These are phyloP conservation scores for Siniperca scherzeri DNA, from an alignment of 2,797 vertebrate species.

Conservation along the genomic window DNA sequence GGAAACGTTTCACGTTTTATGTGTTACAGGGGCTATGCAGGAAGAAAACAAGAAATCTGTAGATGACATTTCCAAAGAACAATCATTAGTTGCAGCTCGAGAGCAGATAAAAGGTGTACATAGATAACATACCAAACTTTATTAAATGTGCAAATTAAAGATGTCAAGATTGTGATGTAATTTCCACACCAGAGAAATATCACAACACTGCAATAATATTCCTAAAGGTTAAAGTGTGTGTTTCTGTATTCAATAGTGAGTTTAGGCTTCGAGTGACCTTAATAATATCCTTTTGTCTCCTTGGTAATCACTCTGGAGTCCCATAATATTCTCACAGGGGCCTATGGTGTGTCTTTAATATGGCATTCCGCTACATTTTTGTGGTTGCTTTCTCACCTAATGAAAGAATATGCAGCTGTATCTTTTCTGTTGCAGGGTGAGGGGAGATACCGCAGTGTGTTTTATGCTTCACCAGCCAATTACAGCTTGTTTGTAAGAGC, in stretches of 20 bases:
- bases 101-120: background rate
- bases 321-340: background rate
- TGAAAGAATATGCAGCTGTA: background rate
- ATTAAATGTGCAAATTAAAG: background rate
- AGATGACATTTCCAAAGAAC: background rate
- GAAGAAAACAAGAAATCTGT: background rate
- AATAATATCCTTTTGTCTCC: background rate
- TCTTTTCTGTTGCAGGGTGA: conserved; percentile 5
- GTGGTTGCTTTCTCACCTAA: background rate
- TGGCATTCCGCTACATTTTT: background rate
- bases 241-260: background rate
- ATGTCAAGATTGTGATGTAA: background rate
- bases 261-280: background rate
- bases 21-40: background rate
- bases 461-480: background rate
- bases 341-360: background rate
- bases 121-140: background rate
- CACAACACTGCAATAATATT: background rate
- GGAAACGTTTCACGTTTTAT: background rate
- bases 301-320: background rate
- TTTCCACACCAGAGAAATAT: background rate
- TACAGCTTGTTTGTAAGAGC: background rate
- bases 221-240: background rate
- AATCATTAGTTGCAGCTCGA: background rate
- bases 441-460: background rate